phyloP scores from a whole-genome alignment of 2,113 vertebrate species.

The Acanthochromis polyacanthus region DNA sequence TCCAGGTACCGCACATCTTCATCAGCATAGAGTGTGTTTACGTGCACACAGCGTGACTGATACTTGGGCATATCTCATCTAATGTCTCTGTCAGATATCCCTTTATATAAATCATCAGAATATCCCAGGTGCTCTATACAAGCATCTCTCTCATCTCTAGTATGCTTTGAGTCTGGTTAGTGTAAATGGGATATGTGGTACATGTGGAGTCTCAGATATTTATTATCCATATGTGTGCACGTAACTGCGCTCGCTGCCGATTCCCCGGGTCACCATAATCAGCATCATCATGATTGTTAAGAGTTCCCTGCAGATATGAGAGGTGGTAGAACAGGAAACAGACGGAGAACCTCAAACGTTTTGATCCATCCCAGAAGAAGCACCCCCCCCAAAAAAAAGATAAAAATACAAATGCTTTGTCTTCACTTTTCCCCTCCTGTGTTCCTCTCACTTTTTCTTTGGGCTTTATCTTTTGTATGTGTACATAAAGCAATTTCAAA shows the following conservation, averaged over 20 bases:
- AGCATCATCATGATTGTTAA: constrained; percentile 23
- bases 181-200: constrained; percentile 18
- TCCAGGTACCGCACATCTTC: constrained; percentile 11
- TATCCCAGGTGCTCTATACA: constrained; percentile 11
- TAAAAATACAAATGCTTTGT: constrained; percentile 26
- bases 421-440: constrained; percentile 52
- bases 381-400: background rate
- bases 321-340: constrained; percentile 22
- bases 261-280: background rate
- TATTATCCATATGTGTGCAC: constrained; percentile 20
- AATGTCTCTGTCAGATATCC: constrained; percentile 21
- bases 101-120: constrained; percentile 33
- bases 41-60: constrained; percentile 15
- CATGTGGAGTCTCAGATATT: constrained; percentile 31
- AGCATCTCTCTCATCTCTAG: constrained; percentile 14
- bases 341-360: constrained; percentile 52
- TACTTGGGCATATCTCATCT: constrained; percentile 5
- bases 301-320: constrained; percentile 19
- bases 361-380: constrained; percentile 41
- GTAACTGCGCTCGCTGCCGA: constrained; percentile 10
- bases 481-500: constrained; percentile 88
- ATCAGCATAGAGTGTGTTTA: constrained; percentile 14
- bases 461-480: constrained; percentile 86
- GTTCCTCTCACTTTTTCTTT: constrained; percentile 74
- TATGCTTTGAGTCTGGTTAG: constrained; percentile 4